A percentile compares a stretch with the other conserved stretches of the same genome.
These are phyloP conservation scores for Macrochelys suwanniensis DNA, from an alignment of 2,797 vertebrate genomes.

Conservation along the genomic window DNA sequence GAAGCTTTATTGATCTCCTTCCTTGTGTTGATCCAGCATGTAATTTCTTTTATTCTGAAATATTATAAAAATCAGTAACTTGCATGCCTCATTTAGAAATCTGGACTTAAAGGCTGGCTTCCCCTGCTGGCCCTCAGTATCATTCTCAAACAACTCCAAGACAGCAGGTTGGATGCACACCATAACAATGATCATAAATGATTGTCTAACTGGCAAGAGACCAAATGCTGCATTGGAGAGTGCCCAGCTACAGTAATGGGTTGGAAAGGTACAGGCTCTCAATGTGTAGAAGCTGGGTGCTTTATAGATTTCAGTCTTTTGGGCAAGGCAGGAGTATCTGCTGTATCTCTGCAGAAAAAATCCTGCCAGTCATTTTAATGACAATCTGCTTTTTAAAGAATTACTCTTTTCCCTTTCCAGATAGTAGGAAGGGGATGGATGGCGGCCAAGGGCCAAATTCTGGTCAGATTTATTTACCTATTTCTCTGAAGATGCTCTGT, in stretches of 20 bases:
- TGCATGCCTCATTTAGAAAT: slow-evolving; percentile 46
- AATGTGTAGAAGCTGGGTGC: not conserved
- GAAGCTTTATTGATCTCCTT: slow-evolving; percentile 28
- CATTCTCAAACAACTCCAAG: slow-evolving; percentile 43
- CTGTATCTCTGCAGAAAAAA: slow-evolving; percentile 20
- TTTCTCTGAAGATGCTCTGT: not conserved
- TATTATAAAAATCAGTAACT: slow-evolving; percentile 20
- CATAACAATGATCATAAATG: slow-evolving; percentile 42
- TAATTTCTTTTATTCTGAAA: slow-evolving; percentile 50
- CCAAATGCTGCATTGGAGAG: not conserved
- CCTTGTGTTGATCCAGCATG: slow-evolving; percentile 3
- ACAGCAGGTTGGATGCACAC: slow-evolving; percentile 29
- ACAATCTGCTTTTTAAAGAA: slow-evolving; percentile 1
- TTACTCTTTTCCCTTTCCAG: slow-evolving; percentile 25
- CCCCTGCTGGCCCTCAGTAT: slow-evolving; percentile 17
- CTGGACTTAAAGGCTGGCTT: slow-evolving; percentile 31
- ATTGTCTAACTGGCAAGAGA: slow-evolving; percentile 1
- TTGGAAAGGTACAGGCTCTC: not conserved
- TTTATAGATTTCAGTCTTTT: not conserved
- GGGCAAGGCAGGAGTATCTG: not conserved
- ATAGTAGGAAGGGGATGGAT: not conserved
- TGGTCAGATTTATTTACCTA: not conserved
- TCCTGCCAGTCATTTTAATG: not conserved
- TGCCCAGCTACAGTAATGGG: not conserved
- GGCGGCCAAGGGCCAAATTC: not conserved